These are phyloP conservation scores for Gorsachius magnificus DNA, from an alignment of 2,797 vertebrate species.

Conservation along the genomic window DNA sequence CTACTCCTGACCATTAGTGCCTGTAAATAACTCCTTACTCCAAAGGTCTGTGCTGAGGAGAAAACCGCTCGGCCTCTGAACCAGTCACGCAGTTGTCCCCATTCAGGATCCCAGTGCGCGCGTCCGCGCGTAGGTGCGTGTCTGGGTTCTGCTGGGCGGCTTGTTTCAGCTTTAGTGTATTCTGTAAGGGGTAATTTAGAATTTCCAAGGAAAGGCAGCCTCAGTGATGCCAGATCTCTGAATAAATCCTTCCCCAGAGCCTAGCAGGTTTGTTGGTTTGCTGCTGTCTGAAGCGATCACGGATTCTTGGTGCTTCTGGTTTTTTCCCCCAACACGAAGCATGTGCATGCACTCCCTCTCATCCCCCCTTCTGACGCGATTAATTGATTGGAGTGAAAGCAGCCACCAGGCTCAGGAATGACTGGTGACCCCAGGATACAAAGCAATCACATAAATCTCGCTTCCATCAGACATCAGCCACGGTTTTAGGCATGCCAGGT, in stretches of 20 bases:
- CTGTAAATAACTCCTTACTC: not conserved
- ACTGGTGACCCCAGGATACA: not conserved
- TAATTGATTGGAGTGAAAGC: not conserved
- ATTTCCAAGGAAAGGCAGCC: not conserved
- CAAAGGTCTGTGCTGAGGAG: not conserved
- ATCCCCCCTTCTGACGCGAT: not conserved
- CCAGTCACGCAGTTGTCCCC: too few relatives aligned
- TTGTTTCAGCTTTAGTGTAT: not conserved
- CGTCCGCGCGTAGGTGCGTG: rapidly evolving
- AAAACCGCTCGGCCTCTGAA: not conserved
- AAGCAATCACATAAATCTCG: not conserved
- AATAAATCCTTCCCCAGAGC: not conserved
- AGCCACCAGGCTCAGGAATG: not conserved
- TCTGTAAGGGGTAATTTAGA: not conserved
- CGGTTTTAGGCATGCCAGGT: not conserved
- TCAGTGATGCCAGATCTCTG: not conserved
- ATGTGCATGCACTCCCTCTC: not conserved
- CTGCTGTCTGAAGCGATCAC: not conserved
- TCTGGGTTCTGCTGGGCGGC: not conserved
- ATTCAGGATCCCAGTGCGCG: not conserved
- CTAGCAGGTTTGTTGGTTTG: not conserved
- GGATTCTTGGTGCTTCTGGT: not conserved
- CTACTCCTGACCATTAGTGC: not conserved
- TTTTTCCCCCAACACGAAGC: not conserved
- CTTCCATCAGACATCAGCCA: not conserved